Conservation (phyloP, 2,888 invertebrate genomes). For the Meta bourneti region DNA sequence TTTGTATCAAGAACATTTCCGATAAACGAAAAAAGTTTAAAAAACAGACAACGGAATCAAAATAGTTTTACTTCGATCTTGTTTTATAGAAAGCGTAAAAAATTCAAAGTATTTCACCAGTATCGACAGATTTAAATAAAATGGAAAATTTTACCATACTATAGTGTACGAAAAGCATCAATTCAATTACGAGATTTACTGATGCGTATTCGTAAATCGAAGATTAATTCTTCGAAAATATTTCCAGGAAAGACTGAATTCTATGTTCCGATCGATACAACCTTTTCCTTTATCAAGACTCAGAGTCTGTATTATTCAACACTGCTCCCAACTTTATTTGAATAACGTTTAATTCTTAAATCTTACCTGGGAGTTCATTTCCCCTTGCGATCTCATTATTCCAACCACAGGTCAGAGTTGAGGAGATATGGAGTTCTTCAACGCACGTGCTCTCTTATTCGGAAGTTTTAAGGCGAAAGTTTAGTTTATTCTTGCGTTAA, state of each 20-base stretch:
- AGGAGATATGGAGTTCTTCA: constrained; percentile 10
- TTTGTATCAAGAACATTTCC: too few relatives aligned
- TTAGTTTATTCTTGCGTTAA: constrained; percentile 19
- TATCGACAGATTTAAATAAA: too few relatives aligned
- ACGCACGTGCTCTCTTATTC: constrained; percentile 4
- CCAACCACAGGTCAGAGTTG: constrained; percentile 22
- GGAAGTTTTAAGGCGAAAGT: constrained; percentile 5
- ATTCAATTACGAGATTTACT: neutral
- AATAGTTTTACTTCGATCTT: too few relatives aligned
- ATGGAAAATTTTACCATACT: too few relatives aligned
- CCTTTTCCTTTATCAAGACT: neutral
- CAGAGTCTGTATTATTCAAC: constrained; percentile 2
- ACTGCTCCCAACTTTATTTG: constrained; percentile 25
- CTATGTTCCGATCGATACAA: neutral
- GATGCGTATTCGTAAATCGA: neutral
- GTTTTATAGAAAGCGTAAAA: too few relatives aligned
- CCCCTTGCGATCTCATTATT: constrained; percentile 37
- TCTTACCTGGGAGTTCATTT: constrained; percentile 40
- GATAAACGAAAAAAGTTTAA: too few relatives aligned
- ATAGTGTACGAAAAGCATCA: neutral
- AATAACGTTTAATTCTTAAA: constrained; percentile 52
- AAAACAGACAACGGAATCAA: too few relatives aligned
- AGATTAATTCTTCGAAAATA: neutral
- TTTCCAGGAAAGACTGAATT: neutral
- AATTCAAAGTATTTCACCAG: too few relatives aligned